Conservation (phyloP, 2,113 vertebrate species). For the Melanocharis versteri region DNA sequence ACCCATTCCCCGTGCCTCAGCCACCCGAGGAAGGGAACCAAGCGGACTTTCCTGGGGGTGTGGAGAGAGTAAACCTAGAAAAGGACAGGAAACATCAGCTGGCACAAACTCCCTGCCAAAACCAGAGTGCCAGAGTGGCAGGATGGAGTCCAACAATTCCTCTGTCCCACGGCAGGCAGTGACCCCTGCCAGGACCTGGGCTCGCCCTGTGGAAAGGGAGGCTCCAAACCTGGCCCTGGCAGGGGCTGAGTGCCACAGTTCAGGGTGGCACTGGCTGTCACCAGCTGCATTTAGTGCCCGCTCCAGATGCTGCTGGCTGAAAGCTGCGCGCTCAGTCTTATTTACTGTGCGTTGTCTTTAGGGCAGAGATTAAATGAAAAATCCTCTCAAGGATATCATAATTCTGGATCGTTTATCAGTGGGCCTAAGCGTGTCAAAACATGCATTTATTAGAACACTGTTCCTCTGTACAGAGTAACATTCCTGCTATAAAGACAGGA, state of each 20-base stretch:
- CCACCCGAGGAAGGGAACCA: background rate
- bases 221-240: rapidly evolving
- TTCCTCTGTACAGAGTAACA: background rate
- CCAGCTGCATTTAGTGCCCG: background rate
- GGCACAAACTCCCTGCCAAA: background rate
- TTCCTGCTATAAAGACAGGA: background rate
- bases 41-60: background rate
- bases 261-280: background rate
- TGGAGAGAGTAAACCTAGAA: rapidly evolving
- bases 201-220: background rate
- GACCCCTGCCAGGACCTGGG: background rate
- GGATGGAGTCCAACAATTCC: background rate
- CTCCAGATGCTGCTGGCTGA: background rate
- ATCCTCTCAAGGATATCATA: background rate
- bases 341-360: background rate
- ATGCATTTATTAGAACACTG: background rate
- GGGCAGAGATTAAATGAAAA: background rate
- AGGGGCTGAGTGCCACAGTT: rapidly evolving
- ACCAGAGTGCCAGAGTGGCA: rapidly evolving
- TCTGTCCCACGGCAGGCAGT: background rate
- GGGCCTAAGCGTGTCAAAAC: background rate
- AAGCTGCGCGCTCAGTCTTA: background rate
- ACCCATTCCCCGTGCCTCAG: background rate
- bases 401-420: background rate
- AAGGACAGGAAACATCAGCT: background rate